These are phyloP conservation scores for Platalea minor DNA, from an alignment of 2,797 vertebrate species.

Conservation along the genomic window DNA sequence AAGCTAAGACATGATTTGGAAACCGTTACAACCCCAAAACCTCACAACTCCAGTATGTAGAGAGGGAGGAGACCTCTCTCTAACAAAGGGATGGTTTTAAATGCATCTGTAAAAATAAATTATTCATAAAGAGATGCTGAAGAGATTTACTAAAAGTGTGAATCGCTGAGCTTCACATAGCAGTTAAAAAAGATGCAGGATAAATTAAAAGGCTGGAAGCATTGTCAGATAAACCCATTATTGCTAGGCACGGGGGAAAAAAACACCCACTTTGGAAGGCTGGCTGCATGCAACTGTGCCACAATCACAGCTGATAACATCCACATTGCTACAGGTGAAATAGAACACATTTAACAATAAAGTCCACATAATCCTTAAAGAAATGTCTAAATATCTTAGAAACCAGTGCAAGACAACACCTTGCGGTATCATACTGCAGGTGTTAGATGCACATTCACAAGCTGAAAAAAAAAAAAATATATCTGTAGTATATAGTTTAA, in stretches of 20 bases:
- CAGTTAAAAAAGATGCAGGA: neutral
- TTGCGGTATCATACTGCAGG: neutral
- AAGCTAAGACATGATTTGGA: neutral
- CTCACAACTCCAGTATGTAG: neutral
- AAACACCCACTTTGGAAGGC: neutral
- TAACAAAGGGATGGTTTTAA: neutral
- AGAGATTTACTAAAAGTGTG: neutral
- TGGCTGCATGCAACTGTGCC: neutral
- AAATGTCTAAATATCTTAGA: neutral
- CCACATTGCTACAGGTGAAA: neutral
- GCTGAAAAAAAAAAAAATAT: neutral
- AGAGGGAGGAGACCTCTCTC: neutral
- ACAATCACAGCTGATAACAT: fast-evolving
- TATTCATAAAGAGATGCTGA: neutral
- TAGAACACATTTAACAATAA: neutral
- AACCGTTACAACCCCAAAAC: neutral
- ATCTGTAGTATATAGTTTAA: neutral
- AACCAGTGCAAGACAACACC: neutral
- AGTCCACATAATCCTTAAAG: neutral
- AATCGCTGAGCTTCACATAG: neutral
- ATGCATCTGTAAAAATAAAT: neutral
- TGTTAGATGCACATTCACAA: neutral
- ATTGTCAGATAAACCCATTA: neutral
- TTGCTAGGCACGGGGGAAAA: neutral
- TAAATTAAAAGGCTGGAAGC: neutral